Conservation (phyloP, 2,113 vertebrate genomes). For the Arizona elegans region DNA sequence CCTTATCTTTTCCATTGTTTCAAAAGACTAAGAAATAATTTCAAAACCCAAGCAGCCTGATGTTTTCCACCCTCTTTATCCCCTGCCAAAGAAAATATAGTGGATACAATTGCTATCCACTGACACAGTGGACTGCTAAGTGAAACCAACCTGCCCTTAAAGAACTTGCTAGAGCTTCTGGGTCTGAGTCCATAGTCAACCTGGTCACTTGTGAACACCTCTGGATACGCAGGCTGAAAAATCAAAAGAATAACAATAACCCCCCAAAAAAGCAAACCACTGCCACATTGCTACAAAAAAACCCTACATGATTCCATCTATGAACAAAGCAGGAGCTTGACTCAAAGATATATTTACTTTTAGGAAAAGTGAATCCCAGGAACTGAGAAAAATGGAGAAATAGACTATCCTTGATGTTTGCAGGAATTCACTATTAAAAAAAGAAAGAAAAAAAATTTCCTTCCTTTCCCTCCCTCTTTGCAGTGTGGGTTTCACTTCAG, state of each 20-base stretch:
- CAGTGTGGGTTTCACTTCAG: not conserved
- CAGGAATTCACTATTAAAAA: not conserved
- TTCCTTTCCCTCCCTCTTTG: not conserved
- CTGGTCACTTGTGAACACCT: not conserved
- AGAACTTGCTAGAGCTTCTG: not conserved
- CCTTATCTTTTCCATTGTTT: not conserved
- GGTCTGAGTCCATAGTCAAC: not conserved
- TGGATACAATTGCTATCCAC: not conserved
- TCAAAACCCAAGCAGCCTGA: not conserved
- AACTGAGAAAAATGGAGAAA: not conserved
- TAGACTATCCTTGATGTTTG: not conserved
- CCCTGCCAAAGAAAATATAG: not conserved
- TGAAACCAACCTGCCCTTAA: not conserved
- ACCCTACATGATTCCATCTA: not conserved
- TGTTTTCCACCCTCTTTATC: not conserved
- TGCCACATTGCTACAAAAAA: not conserved
- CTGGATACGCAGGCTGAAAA: not conserved
- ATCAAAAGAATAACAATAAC: not conserved
- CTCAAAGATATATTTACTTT: not conserved
- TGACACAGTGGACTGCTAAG: not conserved
- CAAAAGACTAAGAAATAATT: not conserved
- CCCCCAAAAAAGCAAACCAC: not conserved
- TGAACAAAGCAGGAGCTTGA: not conserved
- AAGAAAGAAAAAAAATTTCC: not conserved
- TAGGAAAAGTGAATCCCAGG: not conserved